A percentile compares a stretch with the other conserved stretches of the same genome.
Conservation (phyloP, 2,797 vertebrate genomes). For the Coendou prehensilis region DNA sequence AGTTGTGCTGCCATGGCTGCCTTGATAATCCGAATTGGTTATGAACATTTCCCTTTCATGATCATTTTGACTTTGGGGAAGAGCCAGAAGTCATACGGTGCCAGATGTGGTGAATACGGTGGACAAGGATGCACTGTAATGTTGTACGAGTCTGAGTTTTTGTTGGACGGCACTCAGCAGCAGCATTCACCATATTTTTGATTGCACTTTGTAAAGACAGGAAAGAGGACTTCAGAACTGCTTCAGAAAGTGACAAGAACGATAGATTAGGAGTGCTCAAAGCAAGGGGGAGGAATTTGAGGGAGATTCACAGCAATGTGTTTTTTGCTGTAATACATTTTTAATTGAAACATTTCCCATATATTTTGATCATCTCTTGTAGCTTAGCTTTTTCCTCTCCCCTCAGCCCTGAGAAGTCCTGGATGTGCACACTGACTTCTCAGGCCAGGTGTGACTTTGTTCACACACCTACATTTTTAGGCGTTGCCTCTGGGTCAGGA, state of each 20-base stretch:
- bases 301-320: neutral
- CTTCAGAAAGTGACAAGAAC: neutral
- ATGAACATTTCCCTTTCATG: neutral
- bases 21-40: neutral
- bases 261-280: neutral
- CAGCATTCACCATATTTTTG: neutral
- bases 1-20: neutral
- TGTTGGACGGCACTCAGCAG: neutral
- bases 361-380: no score
- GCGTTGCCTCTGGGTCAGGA: neutral
- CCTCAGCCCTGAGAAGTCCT: neutral
- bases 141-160: neutral
- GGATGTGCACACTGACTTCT: neutral
- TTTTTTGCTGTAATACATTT: neutral
- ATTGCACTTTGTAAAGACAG: neutral
- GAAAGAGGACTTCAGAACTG: neutral
- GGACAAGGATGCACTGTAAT: neutral
- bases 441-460: neutral
- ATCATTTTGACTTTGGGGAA: neutral
- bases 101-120: neutral
- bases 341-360: neutral
- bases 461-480: neutral
- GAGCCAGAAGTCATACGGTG: neutral
- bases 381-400: neutral
- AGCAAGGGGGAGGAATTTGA: neutral